A percentile compares a stretch with the other conserved stretches of the same genome.
phyloP scores from a whole-genome alignment of 2,113 vertebrate species.

The Xiphophorus hellerii region DNA sequence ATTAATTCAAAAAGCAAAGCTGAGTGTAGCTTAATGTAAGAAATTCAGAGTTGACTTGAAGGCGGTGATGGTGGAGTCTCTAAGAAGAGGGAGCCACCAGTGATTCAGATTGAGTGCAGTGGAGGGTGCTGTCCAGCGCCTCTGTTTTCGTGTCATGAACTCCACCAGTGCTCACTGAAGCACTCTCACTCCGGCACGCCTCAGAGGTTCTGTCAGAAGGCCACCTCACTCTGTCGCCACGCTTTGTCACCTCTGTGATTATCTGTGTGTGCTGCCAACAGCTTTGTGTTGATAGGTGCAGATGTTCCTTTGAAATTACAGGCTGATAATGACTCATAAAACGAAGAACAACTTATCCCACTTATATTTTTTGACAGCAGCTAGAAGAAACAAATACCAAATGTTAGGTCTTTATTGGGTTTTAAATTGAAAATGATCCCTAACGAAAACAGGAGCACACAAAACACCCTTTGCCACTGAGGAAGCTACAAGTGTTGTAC shows the following conservation, averaged over 20 bases:
- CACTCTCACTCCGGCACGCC: slow-evolving; percentile 1
- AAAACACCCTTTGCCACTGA: too few species aligned
- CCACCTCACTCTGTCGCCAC: not conserved
- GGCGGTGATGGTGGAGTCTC: not conserved
- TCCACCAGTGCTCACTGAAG: slow-evolving; percentile 5
- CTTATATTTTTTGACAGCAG: too few species aligned
- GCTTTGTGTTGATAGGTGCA: not conserved
- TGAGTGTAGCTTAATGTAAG: not conserved
- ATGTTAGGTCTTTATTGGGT: too few species aligned
- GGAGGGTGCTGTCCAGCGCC: slow-evolving; percentile 1
- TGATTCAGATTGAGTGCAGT: slow-evolving; percentile 2
- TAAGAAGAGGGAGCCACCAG: not conserved
- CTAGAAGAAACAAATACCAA: too few species aligned
- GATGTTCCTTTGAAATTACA: not conserved
- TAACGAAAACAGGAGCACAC: not conserved
- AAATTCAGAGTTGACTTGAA: not conserved
- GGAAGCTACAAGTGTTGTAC: not conserved
- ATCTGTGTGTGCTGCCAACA: slow-evolving; percentile 1
- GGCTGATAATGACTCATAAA: not conserved
- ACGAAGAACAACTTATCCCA: not conserved
- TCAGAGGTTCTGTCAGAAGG: slow-evolving; percentile 16
- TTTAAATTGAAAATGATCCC: not conserved
- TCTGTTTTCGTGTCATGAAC: slow-evolving; percentile 19
- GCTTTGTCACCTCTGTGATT: not conserved
- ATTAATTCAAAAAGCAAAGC: not conserved